These are phyloP conservation scores for Rugalucina vietnamica DNA, from an alignment of 2,888 invertebrate species.

Conservation along the genomic window DNA sequence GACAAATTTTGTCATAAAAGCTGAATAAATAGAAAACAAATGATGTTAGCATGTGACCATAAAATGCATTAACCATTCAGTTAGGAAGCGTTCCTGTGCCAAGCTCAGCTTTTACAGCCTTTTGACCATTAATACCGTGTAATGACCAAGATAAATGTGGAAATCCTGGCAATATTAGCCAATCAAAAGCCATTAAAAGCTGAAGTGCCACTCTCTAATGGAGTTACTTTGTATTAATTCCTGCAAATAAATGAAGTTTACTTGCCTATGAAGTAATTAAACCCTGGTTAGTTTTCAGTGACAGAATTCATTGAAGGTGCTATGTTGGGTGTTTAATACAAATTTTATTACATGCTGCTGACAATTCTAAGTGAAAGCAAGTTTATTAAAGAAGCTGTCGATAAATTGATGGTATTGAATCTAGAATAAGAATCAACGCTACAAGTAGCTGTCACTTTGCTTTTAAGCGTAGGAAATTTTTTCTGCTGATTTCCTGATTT, in stretches of 20 bases:
- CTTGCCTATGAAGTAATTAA: conserved; percentile 20
- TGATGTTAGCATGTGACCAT: not conserved
- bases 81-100: not conserved
- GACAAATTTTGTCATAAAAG: not conserved
- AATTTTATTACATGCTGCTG: conserved; percentile 12
- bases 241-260: not conserved
- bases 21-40: not conserved
- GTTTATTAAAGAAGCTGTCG: not conserved
- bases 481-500: conserved; percentile 41
- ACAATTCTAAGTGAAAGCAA: conserved; percentile 3
- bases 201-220: conserved; percentile 28
- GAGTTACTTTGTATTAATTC: conserved; percentile 5
- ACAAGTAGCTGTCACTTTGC: conserved; percentile 35
- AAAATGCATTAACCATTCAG: not conserved
- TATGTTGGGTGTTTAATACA: conserved; percentile 5
- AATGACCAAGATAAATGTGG: conserved; percentile 52
- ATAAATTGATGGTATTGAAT: conserved; percentile 12
- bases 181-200: conserved; percentile 42
- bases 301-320: not conserved
- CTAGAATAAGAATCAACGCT: not conserved
- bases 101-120: conserved; percentile 26
- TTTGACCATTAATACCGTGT: conserved; percentile 38
- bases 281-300: conserved; percentile 8
- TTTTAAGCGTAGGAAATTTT: conserved; percentile 46
- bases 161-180: conserved; percentile 31